Conservation (phyloP, 2,888 invertebrate species). For the Pseudococcus longispinus region DNA sequence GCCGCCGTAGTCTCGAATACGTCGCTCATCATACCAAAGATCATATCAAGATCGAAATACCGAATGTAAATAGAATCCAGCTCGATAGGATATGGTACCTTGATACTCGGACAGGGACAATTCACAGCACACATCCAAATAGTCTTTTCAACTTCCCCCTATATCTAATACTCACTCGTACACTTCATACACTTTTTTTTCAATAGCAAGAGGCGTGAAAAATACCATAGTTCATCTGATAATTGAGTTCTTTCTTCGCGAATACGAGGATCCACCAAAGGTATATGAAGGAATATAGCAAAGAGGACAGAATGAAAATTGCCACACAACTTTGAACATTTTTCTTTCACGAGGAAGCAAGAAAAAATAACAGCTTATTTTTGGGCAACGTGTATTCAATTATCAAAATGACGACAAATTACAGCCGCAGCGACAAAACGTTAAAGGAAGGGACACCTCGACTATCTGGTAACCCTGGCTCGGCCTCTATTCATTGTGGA, state of each 20-base stretch:
- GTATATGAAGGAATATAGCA: not conserved
- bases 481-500: not conserved
- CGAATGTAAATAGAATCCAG: not conserved
- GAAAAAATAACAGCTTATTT: not conserved
- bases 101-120: not conserved
- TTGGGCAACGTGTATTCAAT: not conserved
- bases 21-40: not conserved
- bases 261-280: not conserved
- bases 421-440: not conserved
- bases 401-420: constrained; percentile 31
- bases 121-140: not conserved
- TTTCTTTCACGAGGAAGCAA: not conserved
- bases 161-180: too few relatives aligned
- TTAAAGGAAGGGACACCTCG: not conserved
- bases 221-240: not conserved
- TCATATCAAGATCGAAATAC: constrained; percentile 3
- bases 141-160: not conserved
- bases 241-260: not conserved
- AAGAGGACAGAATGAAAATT: not conserved
- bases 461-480: not conserved
- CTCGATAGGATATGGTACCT: not conserved
- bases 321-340: not conserved
- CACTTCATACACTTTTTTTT: not conserved
- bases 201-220: not conserved
- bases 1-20: not conserved